Evolutionary conservation across 2,888 invertebrate species (phyloP).

Genomic region (Leucania comma): DNA sequence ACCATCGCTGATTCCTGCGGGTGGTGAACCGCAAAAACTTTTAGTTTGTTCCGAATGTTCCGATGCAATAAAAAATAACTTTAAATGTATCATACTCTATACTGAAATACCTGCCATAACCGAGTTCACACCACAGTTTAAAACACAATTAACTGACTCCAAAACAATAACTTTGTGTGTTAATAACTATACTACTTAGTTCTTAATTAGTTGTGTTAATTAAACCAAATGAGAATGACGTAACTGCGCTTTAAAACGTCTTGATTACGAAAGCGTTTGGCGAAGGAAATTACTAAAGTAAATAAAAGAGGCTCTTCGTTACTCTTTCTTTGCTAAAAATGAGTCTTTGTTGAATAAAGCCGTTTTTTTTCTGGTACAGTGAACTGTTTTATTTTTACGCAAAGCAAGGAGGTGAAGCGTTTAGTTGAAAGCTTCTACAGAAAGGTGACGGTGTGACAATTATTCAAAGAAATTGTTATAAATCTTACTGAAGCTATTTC

Average conservation of each 20-base stretch:
- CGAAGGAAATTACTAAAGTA: slow-evolving; percentile 31
- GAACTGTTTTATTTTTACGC: background rate
- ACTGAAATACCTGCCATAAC: slow-evolving; percentile 3
- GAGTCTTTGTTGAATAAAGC: slow-evolving; percentile 21
- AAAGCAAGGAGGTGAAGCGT: slow-evolving; percentile 3
- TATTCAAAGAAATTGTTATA: background rate
- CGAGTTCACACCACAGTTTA: slow-evolving; percentile 12
- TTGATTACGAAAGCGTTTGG: slow-evolving; percentile 43
- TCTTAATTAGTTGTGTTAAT: slow-evolving; percentile 40
- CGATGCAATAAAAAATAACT: background rate
- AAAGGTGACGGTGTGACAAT: background rate
- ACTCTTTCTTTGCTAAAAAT: slow-evolving; percentile 33
- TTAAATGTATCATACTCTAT: background rate
- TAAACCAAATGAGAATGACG: slow-evolving; percentile 37
- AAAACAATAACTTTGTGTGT: slow-evolving; percentile 14
- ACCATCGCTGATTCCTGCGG: background rate
- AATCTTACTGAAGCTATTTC: background rate
- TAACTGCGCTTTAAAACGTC: slow-evolving; percentile 36
- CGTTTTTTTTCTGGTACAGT: slow-evolving; percentile 9
- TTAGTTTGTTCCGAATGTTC: background rate
- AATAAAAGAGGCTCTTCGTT: slow-evolving; percentile 37
- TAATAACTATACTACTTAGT: slow-evolving; percentile 21
- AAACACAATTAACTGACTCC: slow-evolving; percentile 15
- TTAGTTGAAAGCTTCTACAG: background rate
- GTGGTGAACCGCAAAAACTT: background rate